Evolutionary conservation across 2,888 invertebrate genomes (phyloP).

Genomic region (Pollenia amentaria): DNA sequence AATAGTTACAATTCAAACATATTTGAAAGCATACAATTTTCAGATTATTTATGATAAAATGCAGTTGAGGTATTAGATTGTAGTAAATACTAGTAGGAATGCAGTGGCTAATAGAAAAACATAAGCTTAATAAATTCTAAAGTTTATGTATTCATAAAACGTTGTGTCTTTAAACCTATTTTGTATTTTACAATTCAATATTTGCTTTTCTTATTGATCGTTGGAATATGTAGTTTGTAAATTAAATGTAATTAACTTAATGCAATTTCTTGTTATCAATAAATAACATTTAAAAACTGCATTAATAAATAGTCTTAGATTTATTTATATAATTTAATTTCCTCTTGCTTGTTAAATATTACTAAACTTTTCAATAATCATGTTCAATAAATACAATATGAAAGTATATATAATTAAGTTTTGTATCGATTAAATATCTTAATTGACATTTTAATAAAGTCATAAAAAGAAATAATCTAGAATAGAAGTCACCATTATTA

Average conservation of each 20-base stretch:
- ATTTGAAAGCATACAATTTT: constrained; percentile 33
- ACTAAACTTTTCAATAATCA: constrained; percentile 1
- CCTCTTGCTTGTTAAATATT: background rate
- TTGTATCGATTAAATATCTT: constrained; percentile 1
- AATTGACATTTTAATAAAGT: background rate
- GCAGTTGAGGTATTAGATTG: constrained; percentile 3
- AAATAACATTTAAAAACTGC: constrained; percentile 7
- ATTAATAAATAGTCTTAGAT: constrained; percentile 12
- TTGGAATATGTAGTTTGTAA: background rate
- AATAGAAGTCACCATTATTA: no score
- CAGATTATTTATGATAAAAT: constrained; percentile 37
- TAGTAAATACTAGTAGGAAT: background rate
- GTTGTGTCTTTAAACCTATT: background rate
- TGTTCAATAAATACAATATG: constrained; percentile 12
- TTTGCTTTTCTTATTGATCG: background rate
- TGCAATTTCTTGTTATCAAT: constrained; percentile 58
- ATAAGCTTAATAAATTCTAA: background rate
- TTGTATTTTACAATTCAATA: background rate
- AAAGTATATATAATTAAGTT: background rate
- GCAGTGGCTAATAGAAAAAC: background rate
- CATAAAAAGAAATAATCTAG: no score
- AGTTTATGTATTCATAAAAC: no score
- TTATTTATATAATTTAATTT: constrained; percentile 20
- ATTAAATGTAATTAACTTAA: constrained; percentile 59
- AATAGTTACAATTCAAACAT: constrained; percentile 26